Base-by-base conservation (phyloP, 2,888 invertebrate genomes). In the Baccha elongata region DNA sequence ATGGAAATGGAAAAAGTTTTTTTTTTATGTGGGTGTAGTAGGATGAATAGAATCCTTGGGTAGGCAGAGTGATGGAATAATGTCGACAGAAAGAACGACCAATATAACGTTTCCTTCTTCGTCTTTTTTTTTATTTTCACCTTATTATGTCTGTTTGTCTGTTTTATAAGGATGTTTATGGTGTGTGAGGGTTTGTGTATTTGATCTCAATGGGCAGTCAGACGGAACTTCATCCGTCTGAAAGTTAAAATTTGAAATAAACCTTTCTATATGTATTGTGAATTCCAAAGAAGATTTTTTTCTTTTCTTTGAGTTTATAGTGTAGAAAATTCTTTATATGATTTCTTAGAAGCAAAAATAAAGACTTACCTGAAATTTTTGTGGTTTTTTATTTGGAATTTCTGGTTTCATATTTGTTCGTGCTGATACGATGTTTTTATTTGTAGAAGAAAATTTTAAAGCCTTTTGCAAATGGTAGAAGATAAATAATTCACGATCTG, bases 141-240 rank as follows among this genome's bases (percentile, higher is more conserved):
- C 37, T 69, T 74, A 68, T 74, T 80, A 35, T 68, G 50, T 80
- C 26, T 69, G n/a, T n/a, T n/a, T n/a, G n/a, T n/a, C n/a, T n/a
- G 37, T 58, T 50, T 69, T 73, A 46, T 32, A 23, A 10, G 55
- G 35, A 55, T 37, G 19, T 35, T 21, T 19, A 15, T 21, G 2
- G n/a, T 10, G 1, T 10, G 8, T 13, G 5, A 37, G 35, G 35
- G 35, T 19, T 8, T 50, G 62, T 44, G n/a, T 42, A 40, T 46
- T 72, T 23, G 13, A 40, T 52, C 29, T 48, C 37, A 60, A 67
- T 46, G 52, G 53, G 42, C 15, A 46, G 35, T 11, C 37, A 74
- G 37, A 50, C 69, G 50, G 35, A 29, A 42, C n/a, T n/a, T n/a
- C n/a, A n/a, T n/a, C n/a, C n/a, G 19, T 69, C 53, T 55, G 3